Evolutionary conservation across 1,140 invertebrate genomes (phyloP).

Genomic region (Drosophila lacteicornis): DNA sequence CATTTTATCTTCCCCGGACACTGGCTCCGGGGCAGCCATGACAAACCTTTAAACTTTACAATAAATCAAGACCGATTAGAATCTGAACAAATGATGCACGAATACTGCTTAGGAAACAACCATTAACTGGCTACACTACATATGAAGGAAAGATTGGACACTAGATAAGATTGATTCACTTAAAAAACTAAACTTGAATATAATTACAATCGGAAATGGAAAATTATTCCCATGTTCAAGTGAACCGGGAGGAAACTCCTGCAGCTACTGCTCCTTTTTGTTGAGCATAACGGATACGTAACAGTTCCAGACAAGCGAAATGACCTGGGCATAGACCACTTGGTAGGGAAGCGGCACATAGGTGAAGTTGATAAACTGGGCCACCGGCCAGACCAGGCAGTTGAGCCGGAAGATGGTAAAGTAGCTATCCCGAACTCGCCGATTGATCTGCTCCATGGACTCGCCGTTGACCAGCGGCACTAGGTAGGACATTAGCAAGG

Average conservation of each 20-base stretch:
- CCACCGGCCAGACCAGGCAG: constrained; percentile 94
- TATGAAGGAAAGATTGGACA: background rate
- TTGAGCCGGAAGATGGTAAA: constrained; percentile 89
- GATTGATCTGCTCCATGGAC: constrained; percentile 85
- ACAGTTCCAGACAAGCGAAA: constrained; percentile 94
- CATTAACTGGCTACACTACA: background rate
- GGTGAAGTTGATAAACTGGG: constrained; percentile 93
- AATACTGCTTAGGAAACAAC: background rate
- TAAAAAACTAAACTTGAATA: no score
- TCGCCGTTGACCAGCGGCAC: constrained; percentile 89
- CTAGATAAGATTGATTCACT: background rate
- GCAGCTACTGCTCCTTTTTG: background rate
- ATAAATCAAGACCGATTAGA: constrained; percentile 34
- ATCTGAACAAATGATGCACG: constrained; percentile 17
- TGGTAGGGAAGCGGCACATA: constrained; percentile 92
- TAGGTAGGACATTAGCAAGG: constrained; percentile 86
- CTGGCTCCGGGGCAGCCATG: constrained; percentile 21
- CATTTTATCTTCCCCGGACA: constrained; percentile 50
- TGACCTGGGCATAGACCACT: constrained; percentile 91
- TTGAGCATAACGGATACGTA: constrained; percentile 86
- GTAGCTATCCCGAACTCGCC: constrained; percentile 88
- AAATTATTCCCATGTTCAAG: background rate
- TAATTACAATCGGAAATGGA: background rate
- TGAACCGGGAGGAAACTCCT: no score
- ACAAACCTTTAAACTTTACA: constrained; percentile 17